These are phyloP conservation scores for Azemiops feae DNA, from an alignment of 2,113 vertebrate species.

Conservation along the genomic window DNA sequence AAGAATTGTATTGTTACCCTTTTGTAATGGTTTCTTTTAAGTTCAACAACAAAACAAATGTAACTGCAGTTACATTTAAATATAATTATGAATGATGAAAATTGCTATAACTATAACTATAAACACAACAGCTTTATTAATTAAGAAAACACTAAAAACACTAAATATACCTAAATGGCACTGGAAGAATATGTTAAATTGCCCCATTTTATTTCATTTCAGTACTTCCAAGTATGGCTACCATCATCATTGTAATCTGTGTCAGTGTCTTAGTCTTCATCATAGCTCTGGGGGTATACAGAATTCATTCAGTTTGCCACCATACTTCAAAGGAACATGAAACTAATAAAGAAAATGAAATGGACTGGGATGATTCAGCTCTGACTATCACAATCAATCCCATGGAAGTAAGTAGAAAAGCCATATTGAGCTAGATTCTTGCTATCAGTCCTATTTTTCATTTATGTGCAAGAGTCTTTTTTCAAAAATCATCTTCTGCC, in stretches of 20 bases:
- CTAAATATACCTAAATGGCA: neutral
- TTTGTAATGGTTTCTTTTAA: neutral
- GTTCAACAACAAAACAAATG: neutral
- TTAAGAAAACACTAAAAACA: neutral
- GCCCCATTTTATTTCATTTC: constrained; percentile 26
- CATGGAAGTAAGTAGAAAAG: constrained; percentile 82
- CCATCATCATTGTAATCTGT: constrained; percentile 82
- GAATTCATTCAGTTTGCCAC: constrained; percentile 79
- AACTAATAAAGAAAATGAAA: constrained; percentile 75
- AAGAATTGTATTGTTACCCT: neutral
- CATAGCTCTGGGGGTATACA: constrained; percentile 84
- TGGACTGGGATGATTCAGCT: constrained; percentile 87
- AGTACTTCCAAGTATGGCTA: constrained; percentile 88
- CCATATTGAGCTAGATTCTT: accelerated
- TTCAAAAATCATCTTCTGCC: neutral
- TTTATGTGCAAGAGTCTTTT: neutral
- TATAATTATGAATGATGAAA: neutral
- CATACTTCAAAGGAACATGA: constrained; percentile 72
- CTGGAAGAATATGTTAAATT: neutral
- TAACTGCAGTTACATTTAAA: neutral
- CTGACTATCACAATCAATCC: constrained; percentile 95
- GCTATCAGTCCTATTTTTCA: neutral
- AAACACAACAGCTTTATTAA: neutral
- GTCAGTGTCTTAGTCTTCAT: constrained; percentile 84
- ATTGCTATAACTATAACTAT: neutral